phyloP scores from a whole-genome alignment of 2,113 vertebrate species.

The Macrotus californicus region DNA sequence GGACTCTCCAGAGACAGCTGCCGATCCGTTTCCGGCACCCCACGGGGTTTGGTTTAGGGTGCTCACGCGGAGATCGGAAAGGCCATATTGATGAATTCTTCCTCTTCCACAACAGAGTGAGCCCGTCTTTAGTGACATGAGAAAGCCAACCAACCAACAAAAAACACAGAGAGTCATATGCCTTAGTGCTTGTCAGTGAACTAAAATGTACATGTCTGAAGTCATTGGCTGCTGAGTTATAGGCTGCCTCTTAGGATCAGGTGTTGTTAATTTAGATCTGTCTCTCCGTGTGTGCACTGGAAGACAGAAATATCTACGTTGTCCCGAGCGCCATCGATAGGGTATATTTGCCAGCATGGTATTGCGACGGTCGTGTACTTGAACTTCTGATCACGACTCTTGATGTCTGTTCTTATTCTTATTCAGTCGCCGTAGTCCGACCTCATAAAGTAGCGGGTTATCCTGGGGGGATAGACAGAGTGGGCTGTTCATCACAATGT shows the following conservation, averaged over 20 bases:
- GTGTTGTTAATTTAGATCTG: not conserved
- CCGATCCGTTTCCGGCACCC: not conserved
- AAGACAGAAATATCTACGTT: accelerated
- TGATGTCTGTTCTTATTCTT: not conserved
- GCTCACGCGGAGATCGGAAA: too few relatives aligned
- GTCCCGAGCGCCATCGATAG: accelerated
- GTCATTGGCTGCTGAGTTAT: too few relatives aligned
- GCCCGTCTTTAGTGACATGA: accelerated
- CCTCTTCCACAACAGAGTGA: not conserved
- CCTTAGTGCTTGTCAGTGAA: accelerated
- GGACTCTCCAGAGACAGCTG: accelerated
- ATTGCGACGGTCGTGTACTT: accelerated
- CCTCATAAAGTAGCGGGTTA: not conserved
- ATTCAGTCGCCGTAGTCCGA: not conserved
- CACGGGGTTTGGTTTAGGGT: accelerated
- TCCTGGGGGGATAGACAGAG: not conserved
- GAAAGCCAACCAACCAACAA: too few relatives aligned
- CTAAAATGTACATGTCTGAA: not conserved
- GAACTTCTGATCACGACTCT: accelerated
- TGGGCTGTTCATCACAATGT: not conserved
- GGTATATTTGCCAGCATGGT: accelerated
- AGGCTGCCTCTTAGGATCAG: accelerated
- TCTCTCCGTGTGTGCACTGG: too few relatives aligned
- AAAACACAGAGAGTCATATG: accelerated
- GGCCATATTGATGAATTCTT: too few relatives aligned